A percentile compares a stretch with the other conserved stretches of the same genome.
phyloP scores from a whole-genome alignment of 37 sponge, comb jelly and placozoan genomes.

The Bolinopsis microptera region DNA sequence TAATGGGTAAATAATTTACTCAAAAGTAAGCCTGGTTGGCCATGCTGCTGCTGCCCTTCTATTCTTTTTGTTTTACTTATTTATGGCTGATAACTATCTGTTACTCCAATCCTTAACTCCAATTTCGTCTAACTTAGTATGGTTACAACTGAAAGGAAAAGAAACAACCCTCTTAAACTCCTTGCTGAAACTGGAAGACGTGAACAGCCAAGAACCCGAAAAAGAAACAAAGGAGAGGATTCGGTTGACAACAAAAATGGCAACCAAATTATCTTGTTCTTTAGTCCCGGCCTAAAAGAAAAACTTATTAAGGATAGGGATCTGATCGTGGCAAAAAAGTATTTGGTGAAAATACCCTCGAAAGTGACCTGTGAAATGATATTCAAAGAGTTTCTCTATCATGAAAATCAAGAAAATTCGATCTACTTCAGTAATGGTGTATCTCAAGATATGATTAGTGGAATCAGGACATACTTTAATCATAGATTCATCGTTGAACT shows the following conservation, averaged over 20 bases:
- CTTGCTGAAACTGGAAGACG: background rate
- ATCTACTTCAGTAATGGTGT: conserved; percentile 13
- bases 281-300: background rate
- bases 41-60: too few species aligned
- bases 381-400: conserved; percentile 46
- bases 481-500: conserved; percentile 29
- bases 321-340: background rate
- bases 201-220: conserved; percentile 37
- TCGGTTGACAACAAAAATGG: background rate
- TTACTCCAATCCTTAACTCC: too few species aligned
- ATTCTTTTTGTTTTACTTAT: too few species aligned
- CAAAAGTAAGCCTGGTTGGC: too few species aligned
- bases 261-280: conserved; percentile 1
- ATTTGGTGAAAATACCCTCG: conserved; percentile 43
- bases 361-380: conserved; percentile 20
- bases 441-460: conserved; percentile 48
- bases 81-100: too few species aligned
- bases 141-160: conserved; percentile 51
- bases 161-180: background rate
- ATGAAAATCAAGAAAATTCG: conserved; percentile 40
- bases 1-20: too few species aligned
- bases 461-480: conserved; percentile 42
- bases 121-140: too few species aligned
- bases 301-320: conserved; percentile 16
- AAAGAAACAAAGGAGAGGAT: conserved; percentile 49